These are phyloP conservation scores for Ictalurus punctatus DNA, from an alignment of 2,113 vertebrate species.

Conservation along the genomic window DNA sequence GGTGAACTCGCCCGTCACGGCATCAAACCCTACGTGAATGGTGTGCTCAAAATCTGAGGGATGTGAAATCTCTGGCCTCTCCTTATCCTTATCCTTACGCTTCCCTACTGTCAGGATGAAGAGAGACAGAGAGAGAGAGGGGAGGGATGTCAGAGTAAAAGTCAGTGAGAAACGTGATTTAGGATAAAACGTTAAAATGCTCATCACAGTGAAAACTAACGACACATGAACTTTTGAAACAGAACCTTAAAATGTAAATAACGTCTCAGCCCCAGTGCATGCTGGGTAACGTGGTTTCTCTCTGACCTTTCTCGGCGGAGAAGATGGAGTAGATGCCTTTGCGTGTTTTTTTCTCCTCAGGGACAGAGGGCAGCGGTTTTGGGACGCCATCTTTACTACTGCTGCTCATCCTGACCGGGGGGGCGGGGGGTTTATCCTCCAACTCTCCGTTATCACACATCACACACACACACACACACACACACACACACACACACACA, in stretches of 20 bases:
- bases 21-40: conserved; percentile 96
- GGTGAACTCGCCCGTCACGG: conserved; percentile 97
- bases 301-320: conserved; percentile 88
- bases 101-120: conserved; percentile 77
- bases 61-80: conserved; percentile 94
- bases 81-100: conserved; percentile 94
- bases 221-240: neutral
- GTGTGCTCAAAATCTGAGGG: conserved; percentile 98
- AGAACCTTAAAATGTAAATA: neutral
- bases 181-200: neutral
- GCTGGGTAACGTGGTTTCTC: neutral
- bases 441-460: conserved; percentile 90
- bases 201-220: neutral
- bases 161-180: neutral
- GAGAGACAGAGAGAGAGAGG: neutral
- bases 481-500: conserved; percentile 68
- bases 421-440: conserved; percentile 96
- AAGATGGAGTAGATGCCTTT: conserved; percentile 98
- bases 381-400: conserved; percentile 85
- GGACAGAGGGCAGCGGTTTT: conserved; percentile 92
- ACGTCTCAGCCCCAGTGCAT: neutral
- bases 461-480: conserved; percentile 56
- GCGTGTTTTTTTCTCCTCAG: conserved; percentile 90
- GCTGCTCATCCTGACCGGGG: conserved; percentile 96
- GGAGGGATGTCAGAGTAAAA: neutral